Evolutionary conservation across 2,113 vertebrate species (phyloP), one percentile per base, ranked within the genome.

Genomic region (Oryzias curvinotus): DNA sequence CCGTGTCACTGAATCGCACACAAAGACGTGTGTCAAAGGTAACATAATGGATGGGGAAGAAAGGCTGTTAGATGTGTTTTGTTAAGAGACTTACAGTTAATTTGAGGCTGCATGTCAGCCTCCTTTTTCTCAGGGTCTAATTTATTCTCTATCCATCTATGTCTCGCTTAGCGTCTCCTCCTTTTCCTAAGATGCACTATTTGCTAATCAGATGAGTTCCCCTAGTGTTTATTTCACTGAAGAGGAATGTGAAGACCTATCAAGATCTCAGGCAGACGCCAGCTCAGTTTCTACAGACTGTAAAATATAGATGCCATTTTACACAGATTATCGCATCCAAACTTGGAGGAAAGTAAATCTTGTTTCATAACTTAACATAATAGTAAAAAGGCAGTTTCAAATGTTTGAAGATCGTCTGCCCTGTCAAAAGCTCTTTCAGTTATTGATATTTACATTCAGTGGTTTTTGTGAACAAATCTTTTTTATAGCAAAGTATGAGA

Each of bases 191-290:
- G 8, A 57, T 58, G 67, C 18, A 21, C 36, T 54, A 56, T 53
- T 50, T 70, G 52, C 54, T 62, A 64, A 77, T 76, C 70, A 41
- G 64, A 81, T 75, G 52, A 72, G 56, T 54, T 82, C 58, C 67
- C 53, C 74, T 80, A 62, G 72, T 82, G 78, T 81, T 83, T 83
- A 73, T 83, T 65, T 81, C 73, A 77, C 46, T 13, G 43, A 42
- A 58, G 74, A 83, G 64, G 74, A 84, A 85, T 85, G 75, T 65
- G 53, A 72, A 57, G 65, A 43, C 28, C 48, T 55, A 71, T 85
- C 75, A 71, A 64, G 57, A 68, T 76, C 44, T 68, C 49, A 82
- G 64, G 71, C 56, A 63, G 65, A 76, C 41, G 52, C 68, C 66
- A 70, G 62, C 57, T 68, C 10, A 62, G 21, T 51, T 71, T 73